Base-by-base conservation (phyloP, 2,888 invertebrate species). In the Diarsia rubi region DNA sequence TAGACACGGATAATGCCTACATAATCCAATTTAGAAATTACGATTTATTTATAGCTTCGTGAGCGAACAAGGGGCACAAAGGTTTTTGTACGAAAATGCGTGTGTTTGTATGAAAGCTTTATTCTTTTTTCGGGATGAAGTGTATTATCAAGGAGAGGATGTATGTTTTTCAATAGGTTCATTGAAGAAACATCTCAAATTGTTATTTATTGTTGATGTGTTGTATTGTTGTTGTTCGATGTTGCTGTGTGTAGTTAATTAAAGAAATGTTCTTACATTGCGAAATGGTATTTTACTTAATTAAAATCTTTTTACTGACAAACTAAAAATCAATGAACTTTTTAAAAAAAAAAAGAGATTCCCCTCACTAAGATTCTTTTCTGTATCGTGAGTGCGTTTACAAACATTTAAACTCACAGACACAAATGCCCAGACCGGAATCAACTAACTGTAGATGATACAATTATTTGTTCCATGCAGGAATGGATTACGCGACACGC, bases 1-100 rank as follows among this genome's bases (percentile, higher is more conserved):
- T n/a, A 57, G 1, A 24, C 1, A 31, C 44, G 31, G 21, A 64
- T 64, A 64, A 69, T 14, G 54, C 31, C 6, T 57, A 57, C 31
- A 31, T 37, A 49, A 31, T 16, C 24, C 70, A 77, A 52, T 76
- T 64, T 44, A n/a, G 12, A 45, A 45, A 65, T 71, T 65, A 37
- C 24, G 27, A 44, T 76, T 37, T 45, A 71, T 47, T 52, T 65
- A 44, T 60, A 71, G 64, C 57, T 42, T 52, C 37, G n/a, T 59
- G 21, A n/a, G 37, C 45, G 62, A 21, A 62, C 62, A 42, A 44
- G 19, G 44, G 21, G 14, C 31, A 59, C 59, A 77, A 65, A 52
- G 37, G 31, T 42, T 11, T 47, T 66, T 73, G 27, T 71, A 16
- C 12, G 16, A 21, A 27, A 47, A 42, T 57, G 37, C 1, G 37